Base-by-base conservation (phyloP, 2,797 vertebrate genomes). In the Rhinophrynus dorsalis region DNA sequence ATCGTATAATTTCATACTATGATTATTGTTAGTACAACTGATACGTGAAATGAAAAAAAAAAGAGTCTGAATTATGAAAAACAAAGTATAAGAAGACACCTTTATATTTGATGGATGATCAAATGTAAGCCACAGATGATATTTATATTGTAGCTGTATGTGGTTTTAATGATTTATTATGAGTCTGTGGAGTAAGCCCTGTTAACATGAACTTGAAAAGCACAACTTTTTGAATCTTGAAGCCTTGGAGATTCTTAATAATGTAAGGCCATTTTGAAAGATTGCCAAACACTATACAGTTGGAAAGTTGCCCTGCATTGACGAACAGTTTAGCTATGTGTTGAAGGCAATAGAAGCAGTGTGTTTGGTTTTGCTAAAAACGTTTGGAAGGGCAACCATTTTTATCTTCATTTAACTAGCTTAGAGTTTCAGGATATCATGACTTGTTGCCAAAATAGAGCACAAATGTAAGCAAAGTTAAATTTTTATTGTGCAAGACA, bases 101-200 rank as follows among this genome's bases (percentile, higher is more conserved):
- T 83, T 80, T 52, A 67, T 78, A 80, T 60, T 77, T 81, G 77
- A 68, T n/a, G 58, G 68, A 35, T 32, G 62, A 83, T 90, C 89
- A 90, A 92, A 86, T 82, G 79, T 81, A 90, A 85, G 90, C 89
- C 87, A 82, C 88, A 89, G 90, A 84, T 91, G 85, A 87, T 88
- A 90, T 92, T 90, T 84, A 91, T 91, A 90, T 85, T 84, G 79
- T 74, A 66, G 85, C 88, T 85, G 87, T 89, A 84, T 83, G 88
- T 82, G 84, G 87, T 91, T 88, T 84, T 89, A 86, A 89, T 92
- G 93, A 94, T 95, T 95, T 95, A 94, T 93, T 89, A 89, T 74
- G 79, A 88, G 89, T 79, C 88, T 83, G 89, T 78, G 83, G 89
- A 90, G 89, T 91, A 90, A 93, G 88, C 83, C 90, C 90, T 88